Conservation (phyloP, 2,888 invertebrate species). For the Trachelus stipa region DNA sequence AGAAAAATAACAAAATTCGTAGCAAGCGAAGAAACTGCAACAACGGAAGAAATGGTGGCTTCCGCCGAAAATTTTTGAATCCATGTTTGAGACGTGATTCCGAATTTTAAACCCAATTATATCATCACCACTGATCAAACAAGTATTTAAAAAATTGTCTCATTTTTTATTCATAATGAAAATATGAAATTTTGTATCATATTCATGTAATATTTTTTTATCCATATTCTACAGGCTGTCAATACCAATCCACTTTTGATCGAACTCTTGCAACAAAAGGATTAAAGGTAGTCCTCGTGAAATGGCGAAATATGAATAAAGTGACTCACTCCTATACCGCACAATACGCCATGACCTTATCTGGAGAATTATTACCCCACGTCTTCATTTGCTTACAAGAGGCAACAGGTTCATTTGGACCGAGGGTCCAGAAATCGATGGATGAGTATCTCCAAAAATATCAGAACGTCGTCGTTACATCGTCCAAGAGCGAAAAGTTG, state of each 20-base stretch:
- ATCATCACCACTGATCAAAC: conserved; percentile 13
- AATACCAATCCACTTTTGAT: conserved; percentile 21
- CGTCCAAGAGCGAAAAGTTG: conserved; percentile 34
- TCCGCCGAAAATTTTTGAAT: neutral
- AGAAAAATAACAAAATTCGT: conserved; percentile 5
- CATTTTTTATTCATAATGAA: no score
- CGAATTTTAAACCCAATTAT: neutral
- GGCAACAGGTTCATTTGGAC: conserved; percentile 5
- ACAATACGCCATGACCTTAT: conserved; percentile 21
- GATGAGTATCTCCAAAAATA: conserved; percentile 24
- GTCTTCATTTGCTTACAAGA: conserved; percentile 13
- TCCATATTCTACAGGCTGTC: conserved; percentile 7
- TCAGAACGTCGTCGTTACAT: conserved; percentile 25
- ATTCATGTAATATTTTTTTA: conserved; percentile 9
- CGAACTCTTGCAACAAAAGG: conserved; percentile 16
- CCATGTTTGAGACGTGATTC: neutral
- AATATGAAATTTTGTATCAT: no score
- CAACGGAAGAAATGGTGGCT: conserved; percentile 3
- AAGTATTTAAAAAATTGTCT: conserved; percentile 7
- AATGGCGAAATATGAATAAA: conserved; percentile 24
- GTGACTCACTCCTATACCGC: conserved; percentile 25
- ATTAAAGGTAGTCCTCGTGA: conserved; percentile 17
- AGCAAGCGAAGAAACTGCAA: neutral
- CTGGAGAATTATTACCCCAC: conserved; percentile 19
- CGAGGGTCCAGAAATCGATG: conserved; percentile 21